phyloP scores from a whole-genome alignment of 2,888 invertebrate species.

The Zhengitettix transpicula region DNA sequence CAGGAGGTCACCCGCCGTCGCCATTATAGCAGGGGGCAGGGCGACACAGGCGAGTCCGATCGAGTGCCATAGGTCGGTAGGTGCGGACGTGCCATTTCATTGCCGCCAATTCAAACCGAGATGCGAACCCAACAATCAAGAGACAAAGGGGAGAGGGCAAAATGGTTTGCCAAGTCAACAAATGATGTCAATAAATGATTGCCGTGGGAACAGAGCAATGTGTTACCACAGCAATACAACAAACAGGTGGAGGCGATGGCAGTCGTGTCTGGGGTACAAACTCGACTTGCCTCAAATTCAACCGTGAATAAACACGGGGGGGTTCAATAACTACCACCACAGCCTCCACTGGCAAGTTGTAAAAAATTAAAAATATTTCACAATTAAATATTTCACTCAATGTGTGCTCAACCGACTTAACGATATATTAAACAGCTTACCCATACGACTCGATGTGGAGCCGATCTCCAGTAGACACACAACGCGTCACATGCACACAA shows the following conservation, averaged over 20 bases:
- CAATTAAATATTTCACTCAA: neutral
- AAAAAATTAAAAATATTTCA: conserved; percentile 1
- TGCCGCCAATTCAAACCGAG: conserved; percentile 14
- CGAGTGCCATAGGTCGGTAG: conserved; percentile 5
- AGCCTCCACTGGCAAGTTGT: conserved; percentile 4
- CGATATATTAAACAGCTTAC: neutral
- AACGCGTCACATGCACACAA: too few relatives aligned
- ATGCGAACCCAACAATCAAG: conserved; percentile 36
- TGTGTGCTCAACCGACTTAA: conserved; percentile 4
- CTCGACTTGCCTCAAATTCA: conserved; percentile 2
- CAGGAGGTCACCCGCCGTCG: neutral
- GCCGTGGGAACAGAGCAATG: conserved; percentile 11
- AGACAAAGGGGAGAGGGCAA: conserved; percentile 46
- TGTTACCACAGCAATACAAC: conserved; percentile 13
- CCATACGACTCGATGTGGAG: too few relatives aligned
- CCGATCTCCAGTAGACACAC: too few relatives aligned
- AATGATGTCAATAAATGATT: conserved; percentile 17
- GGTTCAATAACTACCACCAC: conserved; percentile 6
- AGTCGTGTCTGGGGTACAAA: conserved; percentile 5
- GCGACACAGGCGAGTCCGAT: conserved; percentile 10
- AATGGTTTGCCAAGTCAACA: conserved; percentile 45
- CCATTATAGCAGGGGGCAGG: conserved; percentile 8
- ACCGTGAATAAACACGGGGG: conserved; percentile 1
- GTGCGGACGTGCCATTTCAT: conserved; percentile 12
- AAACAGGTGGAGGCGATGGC: conserved; percentile 12